Conservation (phyloP, 2,797 vertebrate genomes). For the Rhabdomys pumilio region DNA sequence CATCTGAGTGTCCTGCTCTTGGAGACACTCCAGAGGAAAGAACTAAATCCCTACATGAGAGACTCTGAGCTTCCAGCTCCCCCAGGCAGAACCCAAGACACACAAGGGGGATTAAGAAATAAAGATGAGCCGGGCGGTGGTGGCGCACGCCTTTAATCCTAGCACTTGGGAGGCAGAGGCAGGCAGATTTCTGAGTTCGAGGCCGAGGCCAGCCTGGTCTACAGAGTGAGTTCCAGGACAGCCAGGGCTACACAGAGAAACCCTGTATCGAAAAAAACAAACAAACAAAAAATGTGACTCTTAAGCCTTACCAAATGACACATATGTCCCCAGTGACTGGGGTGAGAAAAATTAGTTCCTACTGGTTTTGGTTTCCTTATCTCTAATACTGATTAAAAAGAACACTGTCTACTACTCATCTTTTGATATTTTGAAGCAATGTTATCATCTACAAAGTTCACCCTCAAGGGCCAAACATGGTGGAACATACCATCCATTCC, state of each 20-base stretch:
- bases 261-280: no score
- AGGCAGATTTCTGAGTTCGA: no score
- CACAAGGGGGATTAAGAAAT: background rate
- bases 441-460: background rate
- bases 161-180: no score
- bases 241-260: no score
- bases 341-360: background rate
- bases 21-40: background rate
- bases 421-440: no score
- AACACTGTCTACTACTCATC: background rate
- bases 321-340: background rate
- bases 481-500: background rate
- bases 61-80: background rate
- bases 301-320: no score
- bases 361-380: background rate
- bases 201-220: no score
- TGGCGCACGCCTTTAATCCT: no score
- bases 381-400: background rate
- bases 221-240: no score
- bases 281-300: no score
- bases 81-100: no score
- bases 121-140: no score
- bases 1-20: accelerated
- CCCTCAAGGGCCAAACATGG: background rate
- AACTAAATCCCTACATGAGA: background rate